Evolutionary conservation across 2,113 vertebrate species (phyloP), one percentile per base, ranked within the genome.

Genomic region (Quiscalus mexicanus): DNA sequence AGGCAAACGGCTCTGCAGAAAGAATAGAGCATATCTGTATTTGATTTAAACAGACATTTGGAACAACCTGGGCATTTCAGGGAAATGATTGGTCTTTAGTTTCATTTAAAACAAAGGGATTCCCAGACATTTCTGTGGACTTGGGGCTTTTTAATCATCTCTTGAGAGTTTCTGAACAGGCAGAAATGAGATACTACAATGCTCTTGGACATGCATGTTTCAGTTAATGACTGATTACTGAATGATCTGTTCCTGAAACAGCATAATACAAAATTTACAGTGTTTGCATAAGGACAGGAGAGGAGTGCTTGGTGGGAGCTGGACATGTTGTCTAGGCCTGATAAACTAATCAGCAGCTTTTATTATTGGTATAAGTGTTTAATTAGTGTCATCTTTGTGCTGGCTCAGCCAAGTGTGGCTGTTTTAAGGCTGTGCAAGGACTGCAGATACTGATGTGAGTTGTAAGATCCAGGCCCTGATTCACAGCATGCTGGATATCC

Each of bases 1-100:
- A 69, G 50, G 15, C 65, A 82, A 87, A 84, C 0, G 6, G 33
- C 60, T 92, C 49, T 89, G 77, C 52, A 75, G 79, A 83, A 92
- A 70, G 47, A 70, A 70, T 10, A 74, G 42, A 37, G 30, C 12
- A 6, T 75, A 78, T 93, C 85, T 95, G 70, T 47, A 41, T 78
- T 95, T 86, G 68, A 92, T 96, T 92, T 96, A 80, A 85, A 60
- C 55, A 95, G 73, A 18, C 68, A 49, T 77, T 90, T 15, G 9
- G 60, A 77, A 67, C 35, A 70, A 70, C 33, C 33, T 80, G 67
- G 73, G 55, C 13, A 21, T 91, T 92, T 94, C 70, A 88, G 63
- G 75, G 84, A 83, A 90, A 77, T 20, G 7, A 35, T 9, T 56
- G 3, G n/a, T 35, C 45, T 84, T 82, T 27, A 45, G n/a, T 82